Conservation (phyloP, 1,140 invertebrate species). For the Drosophila ercepeae region DNA sequence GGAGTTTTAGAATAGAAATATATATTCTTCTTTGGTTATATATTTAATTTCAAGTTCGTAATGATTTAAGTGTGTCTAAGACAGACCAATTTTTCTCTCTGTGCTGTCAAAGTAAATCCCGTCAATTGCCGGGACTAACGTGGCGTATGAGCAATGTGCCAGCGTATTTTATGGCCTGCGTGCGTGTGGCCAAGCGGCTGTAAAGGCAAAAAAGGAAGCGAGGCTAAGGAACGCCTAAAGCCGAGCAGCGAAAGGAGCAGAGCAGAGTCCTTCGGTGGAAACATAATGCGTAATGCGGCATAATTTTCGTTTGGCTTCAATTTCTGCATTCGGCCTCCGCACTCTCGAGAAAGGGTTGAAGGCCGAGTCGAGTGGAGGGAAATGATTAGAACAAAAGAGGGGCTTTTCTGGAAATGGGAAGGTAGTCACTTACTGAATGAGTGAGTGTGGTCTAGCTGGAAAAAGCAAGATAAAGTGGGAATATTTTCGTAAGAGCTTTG, state of each 20-base stretch:
- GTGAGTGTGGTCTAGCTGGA: conserved; percentile 1
- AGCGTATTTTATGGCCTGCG: conserved; percentile 74
- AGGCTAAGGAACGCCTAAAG: neutral
- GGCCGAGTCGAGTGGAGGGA: conserved; percentile 34
- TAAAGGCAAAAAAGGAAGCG: conserved; percentile 5
- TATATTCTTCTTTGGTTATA: too few relatives aligned
- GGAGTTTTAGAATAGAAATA: too few relatives aligned
- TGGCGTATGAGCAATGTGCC: conserved; percentile 71
- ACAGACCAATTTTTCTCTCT: conserved; percentile 12
- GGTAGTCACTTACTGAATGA: neutral
- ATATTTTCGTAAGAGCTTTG: conserved; percentile 11
- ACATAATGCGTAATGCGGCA: conserved; percentile 61
- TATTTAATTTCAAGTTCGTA: too few relatives aligned
- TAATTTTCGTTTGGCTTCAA: conserved; percentile 62
- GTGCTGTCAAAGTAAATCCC: conserved; percentile 56
- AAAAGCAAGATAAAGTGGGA: conserved; percentile 36
- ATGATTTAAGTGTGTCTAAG: too few relatives aligned
- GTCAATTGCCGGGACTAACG: conserved; percentile 67
- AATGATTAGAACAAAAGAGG: conserved; percentile 56
- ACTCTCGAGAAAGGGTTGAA: conserved; percentile 57
- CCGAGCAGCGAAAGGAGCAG: too few relatives aligned
- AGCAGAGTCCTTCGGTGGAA: conserved; percentile 25
- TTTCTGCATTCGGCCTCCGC: conserved; percentile 57
- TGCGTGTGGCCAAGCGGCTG: conserved; percentile 56
- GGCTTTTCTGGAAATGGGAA: neutral